Conservation (phyloP, 1,140 invertebrate genomes). For the Drosophila truncata region DNA sequence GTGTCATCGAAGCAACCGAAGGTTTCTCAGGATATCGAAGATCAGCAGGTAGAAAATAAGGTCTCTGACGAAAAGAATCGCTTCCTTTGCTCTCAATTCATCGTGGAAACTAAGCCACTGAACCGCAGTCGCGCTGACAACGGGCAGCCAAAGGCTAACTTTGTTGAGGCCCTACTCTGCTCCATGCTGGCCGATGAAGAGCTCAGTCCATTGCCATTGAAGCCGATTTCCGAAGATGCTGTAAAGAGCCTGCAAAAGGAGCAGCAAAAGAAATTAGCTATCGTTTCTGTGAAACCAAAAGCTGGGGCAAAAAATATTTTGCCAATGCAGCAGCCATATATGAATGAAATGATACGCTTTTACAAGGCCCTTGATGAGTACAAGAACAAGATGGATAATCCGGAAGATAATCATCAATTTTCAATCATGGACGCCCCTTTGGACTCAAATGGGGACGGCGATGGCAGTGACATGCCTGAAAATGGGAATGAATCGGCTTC, state of each 20-base stretch:
- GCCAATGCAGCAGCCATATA: neutral
- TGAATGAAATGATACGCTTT: constrained; percentile 29
- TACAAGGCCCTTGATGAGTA: constrained; percentile 34
- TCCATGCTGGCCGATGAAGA: constrained; percentile 56
- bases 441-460: neutral
- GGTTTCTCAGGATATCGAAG: neutral
- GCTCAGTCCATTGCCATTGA: neutral
- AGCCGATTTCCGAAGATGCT: neutral
- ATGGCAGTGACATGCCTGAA: neutral
- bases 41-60: neutral
- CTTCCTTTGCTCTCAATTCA: constrained; percentile 14
- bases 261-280: neutral
- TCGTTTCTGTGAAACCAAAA: no score
- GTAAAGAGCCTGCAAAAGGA: neutral
- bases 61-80: neutral
- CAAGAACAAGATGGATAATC: constrained; percentile 9
- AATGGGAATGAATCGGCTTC: neutral
- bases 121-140: neutral
- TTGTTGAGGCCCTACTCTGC: constrained; percentile 50
- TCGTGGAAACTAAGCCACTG: neutral
- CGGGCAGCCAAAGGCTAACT: neutral
- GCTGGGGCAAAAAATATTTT: neutral
- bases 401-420: neutral
- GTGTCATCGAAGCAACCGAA: neutral
- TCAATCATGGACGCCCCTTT: no score